Base-by-base conservation (phyloP, 2,113 vertebrate genomes). In the Speoplatyrhinus poulsoni region DNA sequence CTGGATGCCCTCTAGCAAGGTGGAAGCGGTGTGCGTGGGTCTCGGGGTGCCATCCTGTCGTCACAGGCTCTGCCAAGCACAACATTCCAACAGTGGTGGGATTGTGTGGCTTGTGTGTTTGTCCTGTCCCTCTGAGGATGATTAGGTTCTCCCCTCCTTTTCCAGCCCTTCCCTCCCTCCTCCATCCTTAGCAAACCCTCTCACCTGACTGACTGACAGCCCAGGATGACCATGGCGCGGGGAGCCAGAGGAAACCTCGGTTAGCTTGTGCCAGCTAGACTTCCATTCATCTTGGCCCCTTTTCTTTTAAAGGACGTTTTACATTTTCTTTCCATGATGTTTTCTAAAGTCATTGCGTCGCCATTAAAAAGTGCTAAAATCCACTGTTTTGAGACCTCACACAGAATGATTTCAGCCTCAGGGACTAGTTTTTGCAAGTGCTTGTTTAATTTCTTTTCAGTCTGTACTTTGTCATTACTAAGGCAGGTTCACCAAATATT, bases 61-160 rank as follows among this genome's bases (percentile, higher is more conserved):
- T 82, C 82, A 83, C 53, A 1, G 54, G 60, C 72, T 74, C 72
- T 83, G 82, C 89, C 88, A 92, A 88, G 62, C 75, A 77, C 79
- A 91, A 90, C 88, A 90, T 87, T 89, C 80, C 70, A 81, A 88
- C 84, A 89, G 79, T 81, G 59, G 77, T 80, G 69, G 76, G 77
- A 86, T 87, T 90, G 85, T 88, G 67, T 53, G 67, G 71, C 56
- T 62, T 57, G 83, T 50, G 76, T 83, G 81, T 87, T 91, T 87
- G 75, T 85, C 66, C 73, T 72, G 62, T 72, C 36, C 57, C 79
- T 78, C 62, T 68, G 71, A 82, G 69, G 60, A 77, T 73, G 77
- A 84, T 84, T 75, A 70, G 75, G 33, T 71, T 69, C 46, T 71
- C 76, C 80, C 65, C 63, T 62, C 61, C 65, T 82, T 82, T 87